Evolutionary conservation across 2,888 invertebrate genomes (phyloP).

Genomic region (Zaprionus obscuricornis): DNA sequence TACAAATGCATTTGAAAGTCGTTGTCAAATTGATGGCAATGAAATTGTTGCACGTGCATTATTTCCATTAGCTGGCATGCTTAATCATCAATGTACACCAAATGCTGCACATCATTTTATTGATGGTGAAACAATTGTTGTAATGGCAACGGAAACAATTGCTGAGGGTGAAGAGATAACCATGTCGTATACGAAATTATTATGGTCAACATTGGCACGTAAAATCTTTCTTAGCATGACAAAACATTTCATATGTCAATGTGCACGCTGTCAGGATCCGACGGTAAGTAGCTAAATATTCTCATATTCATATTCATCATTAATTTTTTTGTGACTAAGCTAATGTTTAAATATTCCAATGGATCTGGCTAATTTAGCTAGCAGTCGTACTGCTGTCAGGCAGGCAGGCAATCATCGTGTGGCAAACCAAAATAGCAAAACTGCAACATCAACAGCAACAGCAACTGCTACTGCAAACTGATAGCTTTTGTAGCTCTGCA

Average conservation of each 20-base stretch:
- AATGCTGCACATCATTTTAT: conserved; percentile 89
- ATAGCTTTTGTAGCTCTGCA: too few relatives aligned
- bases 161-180: conserved; percentile 88
- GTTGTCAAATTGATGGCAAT: conserved; percentile 67
- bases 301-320: not conserved
- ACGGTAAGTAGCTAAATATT: conserved; percentile 85
- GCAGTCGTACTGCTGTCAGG: too few relatives aligned
- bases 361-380: not conserved
- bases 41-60: conserved; percentile 86
- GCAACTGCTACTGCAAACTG: too few relatives aligned
- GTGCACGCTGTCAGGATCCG: conserved; percentile 88
- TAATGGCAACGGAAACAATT: conserved; percentile 86
- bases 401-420: conserved; percentile 22
- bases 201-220: conserved; percentile 88
- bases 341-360: not conserved
- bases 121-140: conserved; percentile 85
- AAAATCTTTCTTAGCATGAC: conserved; percentile 86
- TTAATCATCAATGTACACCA: conserved; percentile 89
- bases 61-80: conserved; percentile 87
- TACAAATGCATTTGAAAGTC: conserved; percentile 83
- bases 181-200: conserved; percentile 88
- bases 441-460: too few relatives aligned
- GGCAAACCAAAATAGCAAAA: conserved; percentile 37
- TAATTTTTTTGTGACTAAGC: not conserved
- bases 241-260: conserved; percentile 88